phyloP scores from a whole-genome alignment of 2,797 vertebrate genomes.

The Sebastes iracundus region DNA sequence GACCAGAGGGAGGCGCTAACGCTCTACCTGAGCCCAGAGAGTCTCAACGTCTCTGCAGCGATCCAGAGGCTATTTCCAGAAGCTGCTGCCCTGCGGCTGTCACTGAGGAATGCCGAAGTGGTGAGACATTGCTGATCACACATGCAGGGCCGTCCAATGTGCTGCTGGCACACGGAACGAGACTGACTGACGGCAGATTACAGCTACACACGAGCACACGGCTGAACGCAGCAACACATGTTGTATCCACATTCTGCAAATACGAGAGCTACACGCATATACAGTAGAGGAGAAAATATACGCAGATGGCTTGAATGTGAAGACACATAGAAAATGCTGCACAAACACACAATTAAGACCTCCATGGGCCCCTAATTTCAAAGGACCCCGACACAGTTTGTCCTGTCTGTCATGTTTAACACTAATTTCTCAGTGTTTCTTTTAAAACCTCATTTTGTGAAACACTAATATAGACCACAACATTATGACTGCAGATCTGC shows the following conservation, averaged over 20 bases:
- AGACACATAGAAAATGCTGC: background rate
- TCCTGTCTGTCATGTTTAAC: background rate
- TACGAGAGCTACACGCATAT: background rate
- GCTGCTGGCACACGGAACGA: background rate
- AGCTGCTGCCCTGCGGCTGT: slow-evolving; percentile 64
- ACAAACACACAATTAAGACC: background rate
- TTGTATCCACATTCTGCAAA: slow-evolving; percentile 6
- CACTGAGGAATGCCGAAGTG: slow-evolving; percentile 66
- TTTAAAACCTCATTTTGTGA: background rate
- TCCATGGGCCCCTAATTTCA: background rate
- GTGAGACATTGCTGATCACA: slow-evolving; percentile 20
- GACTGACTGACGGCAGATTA: slow-evolving; percentile 1
- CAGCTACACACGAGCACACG: background rate
- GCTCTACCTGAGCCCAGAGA: slow-evolving; percentile 46
- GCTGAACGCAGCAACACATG: slow-evolving; percentile 8
- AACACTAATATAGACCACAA: background rate
- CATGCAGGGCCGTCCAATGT: background rate
- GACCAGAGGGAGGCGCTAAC: slow-evolving; percentile 68
- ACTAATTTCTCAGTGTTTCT: background rate
- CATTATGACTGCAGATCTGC: background rate
- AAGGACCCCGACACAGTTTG: background rate
- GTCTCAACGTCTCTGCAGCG: background rate
- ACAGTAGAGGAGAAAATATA: background rate
- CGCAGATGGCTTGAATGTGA: background rate
- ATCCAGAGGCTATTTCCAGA: slow-evolving; percentile 68